Evolutionary conservation across 2,888 invertebrate genomes (phyloP).

Genomic region (Synanthedon formicaeformis): DNA sequence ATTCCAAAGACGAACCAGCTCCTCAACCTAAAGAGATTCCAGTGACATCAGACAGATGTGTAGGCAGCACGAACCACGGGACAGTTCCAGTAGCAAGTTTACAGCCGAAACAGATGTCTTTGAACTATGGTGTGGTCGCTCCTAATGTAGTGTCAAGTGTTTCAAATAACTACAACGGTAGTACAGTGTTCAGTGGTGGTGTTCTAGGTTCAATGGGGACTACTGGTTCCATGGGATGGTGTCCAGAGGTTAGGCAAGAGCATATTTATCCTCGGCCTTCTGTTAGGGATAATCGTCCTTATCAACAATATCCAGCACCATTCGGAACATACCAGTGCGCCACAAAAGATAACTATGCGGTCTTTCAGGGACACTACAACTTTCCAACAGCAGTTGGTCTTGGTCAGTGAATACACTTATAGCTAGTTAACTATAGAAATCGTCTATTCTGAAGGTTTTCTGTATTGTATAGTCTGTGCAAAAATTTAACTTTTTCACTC

Average conservation of each 20-base stretch:
- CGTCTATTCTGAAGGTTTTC: not conserved
- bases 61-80: constrained; percentile 46
- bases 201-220: constrained; percentile 24
- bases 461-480: too few relatives aligned
- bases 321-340: constrained; percentile 57
- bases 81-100: constrained; percentile 33
- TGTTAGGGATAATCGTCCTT: constrained; percentile 42
- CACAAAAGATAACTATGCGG: constrained; percentile 55
- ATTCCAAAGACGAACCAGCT: not conserved
- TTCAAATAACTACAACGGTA: constrained; percentile 29
- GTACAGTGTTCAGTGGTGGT: constrained; percentile 30
- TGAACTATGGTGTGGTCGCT: constrained; percentile 43
- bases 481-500: too few relatives aligned
- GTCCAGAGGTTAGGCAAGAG: constrained; percentile 48
- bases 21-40: not conserved
- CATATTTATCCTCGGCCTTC: constrained; percentile 33
- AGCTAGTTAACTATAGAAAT: not conserved
- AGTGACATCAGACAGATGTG: constrained; percentile 3
- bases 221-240: constrained; percentile 28
- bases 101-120: constrained; percentile 30
- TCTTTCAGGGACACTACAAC: constrained; percentile 65
- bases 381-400: constrained; percentile 58
- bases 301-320: constrained; percentile 50
- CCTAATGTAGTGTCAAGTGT: constrained; percentile 27
- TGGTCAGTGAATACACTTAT: constrained; percentile 34